A percentile compares a stretch with the other conserved stretches of the same genome.
phyloP scores from a whole-genome alignment of 2,797 vertebrate genomes.

The Chaunax sp. region DNA sequence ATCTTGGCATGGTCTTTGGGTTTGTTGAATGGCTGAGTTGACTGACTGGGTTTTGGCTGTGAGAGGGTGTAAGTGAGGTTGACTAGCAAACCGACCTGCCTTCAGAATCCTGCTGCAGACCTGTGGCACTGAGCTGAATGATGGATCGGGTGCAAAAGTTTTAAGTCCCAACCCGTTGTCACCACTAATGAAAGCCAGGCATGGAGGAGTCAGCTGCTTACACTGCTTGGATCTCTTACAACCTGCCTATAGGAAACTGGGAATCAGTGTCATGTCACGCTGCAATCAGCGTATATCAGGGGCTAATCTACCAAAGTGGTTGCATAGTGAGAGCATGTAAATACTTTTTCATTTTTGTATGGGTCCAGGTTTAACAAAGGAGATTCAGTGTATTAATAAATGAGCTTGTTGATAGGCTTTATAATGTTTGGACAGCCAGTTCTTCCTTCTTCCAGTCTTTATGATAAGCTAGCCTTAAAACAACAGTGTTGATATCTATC shows the following conservation, averaged over 20 bases:
- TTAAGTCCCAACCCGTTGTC: slow-evolving; percentile 49
- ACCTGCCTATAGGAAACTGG: slow-evolving; percentile 36
- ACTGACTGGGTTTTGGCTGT: slow-evolving; percentile 60
- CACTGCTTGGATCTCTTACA: slow-evolving; percentile 41
- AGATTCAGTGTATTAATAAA: no score
- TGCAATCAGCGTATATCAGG: slow-evolving; percentile 5
- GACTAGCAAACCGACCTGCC: slow-evolving; percentile 55
- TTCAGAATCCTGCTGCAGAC: slow-evolving; percentile 60
- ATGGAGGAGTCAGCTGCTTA: slow-evolving; percentile 52
- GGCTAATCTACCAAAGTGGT: not conserved
- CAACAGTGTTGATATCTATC: no score
- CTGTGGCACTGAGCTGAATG: slow-evolving; percentile 56
- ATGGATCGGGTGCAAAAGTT: slow-evolving; percentile 58
- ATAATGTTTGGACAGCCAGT: no score
- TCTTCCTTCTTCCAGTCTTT: no score
- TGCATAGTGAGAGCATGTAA: not conserved
- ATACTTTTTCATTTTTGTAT: no score
- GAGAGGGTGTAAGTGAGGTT: slow-evolving; percentile 60
- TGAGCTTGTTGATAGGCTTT: no score
- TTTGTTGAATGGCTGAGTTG: slow-evolving; percentile 59
- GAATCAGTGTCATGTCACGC: slow-evolving; percentile 30
- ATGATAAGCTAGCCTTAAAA: no score
- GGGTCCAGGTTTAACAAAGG: no score
- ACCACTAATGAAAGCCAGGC: slow-evolving; percentile 67
- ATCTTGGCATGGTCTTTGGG: slow-evolving; percentile 51